These are phyloP conservation scores for Etia nguti DNA, from an alignment of 2,113 vertebrate genomes.

Conservation along the genomic window DNA sequence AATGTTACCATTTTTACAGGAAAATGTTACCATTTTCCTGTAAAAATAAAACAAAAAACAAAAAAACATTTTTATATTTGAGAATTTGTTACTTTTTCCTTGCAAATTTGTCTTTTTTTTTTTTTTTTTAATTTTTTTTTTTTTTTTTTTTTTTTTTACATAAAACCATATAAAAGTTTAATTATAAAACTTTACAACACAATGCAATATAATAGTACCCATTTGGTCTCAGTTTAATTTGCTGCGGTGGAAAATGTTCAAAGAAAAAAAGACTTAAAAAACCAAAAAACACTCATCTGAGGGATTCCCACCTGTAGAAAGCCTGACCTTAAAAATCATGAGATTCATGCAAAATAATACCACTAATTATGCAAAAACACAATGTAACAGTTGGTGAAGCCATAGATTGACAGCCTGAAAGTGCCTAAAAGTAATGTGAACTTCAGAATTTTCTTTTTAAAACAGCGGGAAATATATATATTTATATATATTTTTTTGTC, in stretches of 20 bases:
- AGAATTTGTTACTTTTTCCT: neutral
- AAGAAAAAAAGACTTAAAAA: neutral
- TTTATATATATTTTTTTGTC: neutral
- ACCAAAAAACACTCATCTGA: neutral
- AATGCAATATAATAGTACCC: constrained; percentile 69
- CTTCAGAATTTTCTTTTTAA: neutral
- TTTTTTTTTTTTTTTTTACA: neutral
- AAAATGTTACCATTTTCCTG: neutral
- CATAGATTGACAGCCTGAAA: constrained; percentile 24
- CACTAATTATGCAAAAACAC: neutral
- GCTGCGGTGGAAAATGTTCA: constrained; percentile 46
- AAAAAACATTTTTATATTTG: neutral
- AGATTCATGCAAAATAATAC: neutral
- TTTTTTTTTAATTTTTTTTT: neutral
- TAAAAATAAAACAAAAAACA: neutral
- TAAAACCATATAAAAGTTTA: constrained; percentile 74
- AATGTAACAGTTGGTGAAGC: neutral
- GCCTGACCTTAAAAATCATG: constrained; percentile 10
- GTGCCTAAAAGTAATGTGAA: constrained; percentile 41
- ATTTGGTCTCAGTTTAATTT: constrained; percentile 65
- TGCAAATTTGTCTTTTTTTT: neutral
- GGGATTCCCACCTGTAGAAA: constrained; percentile 13
- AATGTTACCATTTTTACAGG: rapidly evolving
- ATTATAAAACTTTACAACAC: constrained; percentile 76
- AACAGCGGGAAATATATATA: neutral